A percentile compares a stretch with the other conserved stretches of the same genome.
phyloP scores from a whole-genome alignment of 2,797 vertebrate genomes.

The Sebastes taczanowskii region DNA sequence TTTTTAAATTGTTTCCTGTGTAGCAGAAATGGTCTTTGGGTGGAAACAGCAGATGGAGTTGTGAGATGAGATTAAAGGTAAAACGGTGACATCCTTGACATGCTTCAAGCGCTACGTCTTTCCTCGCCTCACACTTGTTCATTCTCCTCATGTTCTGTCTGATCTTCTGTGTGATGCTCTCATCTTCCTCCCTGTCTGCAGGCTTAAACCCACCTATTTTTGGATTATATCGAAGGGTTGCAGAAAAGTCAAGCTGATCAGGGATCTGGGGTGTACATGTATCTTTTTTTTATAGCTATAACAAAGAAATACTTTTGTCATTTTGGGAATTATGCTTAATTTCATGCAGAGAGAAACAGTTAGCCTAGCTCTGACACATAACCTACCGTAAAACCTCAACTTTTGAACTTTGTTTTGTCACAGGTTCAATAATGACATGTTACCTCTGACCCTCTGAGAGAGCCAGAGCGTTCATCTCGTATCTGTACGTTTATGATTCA shows the following conservation, averaged over 20 bases:
- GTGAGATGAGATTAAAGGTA: conserved; percentile 15
- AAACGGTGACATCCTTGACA: neutral
- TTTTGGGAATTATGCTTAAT: neutral
- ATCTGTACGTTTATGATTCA: too few relatives aligned
- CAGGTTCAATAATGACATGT: too few relatives aligned
- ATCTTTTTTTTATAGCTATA: neutral
- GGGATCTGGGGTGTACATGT: neutral
- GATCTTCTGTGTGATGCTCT: conserved; percentile 12
- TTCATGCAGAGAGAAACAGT: neutral
- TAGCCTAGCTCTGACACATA: too few relatives aligned
- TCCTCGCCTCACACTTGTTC: neutral
- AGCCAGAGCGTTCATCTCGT: too few relatives aligned
- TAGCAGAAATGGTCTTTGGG: neutral
- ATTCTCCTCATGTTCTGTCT: neutral
- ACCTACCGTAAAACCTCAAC: too few relatives aligned
- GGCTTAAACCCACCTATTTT: neutral
- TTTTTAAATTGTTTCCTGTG: neutral
- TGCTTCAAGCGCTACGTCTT: neutral
- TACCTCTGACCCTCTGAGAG: too few relatives aligned
- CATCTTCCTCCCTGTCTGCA: conserved; percentile 2
- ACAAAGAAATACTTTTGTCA: neutral
- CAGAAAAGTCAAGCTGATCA: neutral
- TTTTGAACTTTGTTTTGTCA: too few relatives aligned
- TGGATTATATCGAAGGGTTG: conserved; percentile 6
- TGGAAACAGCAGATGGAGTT: neutral